Conservation (phyloP, 2,797 vertebrate species). For the Propithecus perrieri region DNA sequence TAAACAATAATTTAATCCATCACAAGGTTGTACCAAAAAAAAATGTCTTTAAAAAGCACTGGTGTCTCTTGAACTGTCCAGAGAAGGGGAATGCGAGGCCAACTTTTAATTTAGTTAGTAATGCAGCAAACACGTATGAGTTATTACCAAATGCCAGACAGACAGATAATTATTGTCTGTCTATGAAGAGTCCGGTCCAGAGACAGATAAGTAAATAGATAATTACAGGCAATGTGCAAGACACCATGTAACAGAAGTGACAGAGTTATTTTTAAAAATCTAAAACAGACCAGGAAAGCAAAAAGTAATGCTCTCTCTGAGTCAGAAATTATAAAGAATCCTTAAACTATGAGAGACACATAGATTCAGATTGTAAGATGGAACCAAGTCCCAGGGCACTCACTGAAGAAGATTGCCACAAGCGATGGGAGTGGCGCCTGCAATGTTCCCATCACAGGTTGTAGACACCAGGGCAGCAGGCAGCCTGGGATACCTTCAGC, state of each 20-base stretch:
- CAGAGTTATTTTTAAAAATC: neutral
- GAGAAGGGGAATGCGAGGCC: neutral
- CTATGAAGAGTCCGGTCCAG: slow-evolving; percentile 36
- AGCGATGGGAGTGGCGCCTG: neutral
- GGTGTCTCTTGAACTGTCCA: slow-evolving; percentile 1
- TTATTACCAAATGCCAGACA: slow-evolving; percentile 28
- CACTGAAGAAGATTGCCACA: neutral
- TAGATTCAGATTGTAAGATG: neutral
- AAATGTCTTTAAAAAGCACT: neutral
- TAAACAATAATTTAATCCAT: neutral
- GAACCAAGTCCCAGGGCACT: neutral
- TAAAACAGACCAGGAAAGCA: slow-evolving; percentile 42
- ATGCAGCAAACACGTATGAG: slow-evolving; percentile 40
- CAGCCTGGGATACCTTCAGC: neutral
- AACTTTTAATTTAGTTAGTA: slow-evolving; percentile 36
- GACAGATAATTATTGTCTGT: slow-evolving; percentile 48
- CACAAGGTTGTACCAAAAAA: neutral
- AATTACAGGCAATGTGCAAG: slow-evolving; percentile 28
- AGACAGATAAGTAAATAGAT: slow-evolving; percentile 20
- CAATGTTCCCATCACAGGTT: neutral
- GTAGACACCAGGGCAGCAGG: neutral
- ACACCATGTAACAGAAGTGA: neutral
- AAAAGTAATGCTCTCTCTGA: neutral
- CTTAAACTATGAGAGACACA: neutral
- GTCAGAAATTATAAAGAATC: slow-evolving; percentile 29